A percentile compares a stretch with the other conserved stretches of the same genome.
Conservation (phyloP, 2,797 vertebrate species). For the Huso huso region DNA sequence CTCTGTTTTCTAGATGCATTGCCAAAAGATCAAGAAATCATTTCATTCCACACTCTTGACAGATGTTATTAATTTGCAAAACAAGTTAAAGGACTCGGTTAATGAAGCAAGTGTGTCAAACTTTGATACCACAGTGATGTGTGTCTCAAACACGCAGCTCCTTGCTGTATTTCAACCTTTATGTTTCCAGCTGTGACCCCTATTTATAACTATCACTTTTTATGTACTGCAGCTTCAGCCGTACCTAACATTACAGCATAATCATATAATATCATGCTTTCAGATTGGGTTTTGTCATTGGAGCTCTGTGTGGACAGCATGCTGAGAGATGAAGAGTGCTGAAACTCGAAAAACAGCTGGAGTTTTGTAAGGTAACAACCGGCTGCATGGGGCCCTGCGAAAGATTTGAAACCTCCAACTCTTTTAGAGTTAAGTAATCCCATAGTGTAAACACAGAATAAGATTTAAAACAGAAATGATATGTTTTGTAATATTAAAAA, state of each 20-base stretch:
- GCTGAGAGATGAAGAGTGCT: neutral
- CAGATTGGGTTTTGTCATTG: neutral
- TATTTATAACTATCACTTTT: neutral
- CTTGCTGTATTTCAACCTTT: slow-evolving; percentile 1
- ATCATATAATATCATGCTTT: neutral
- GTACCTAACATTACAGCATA: neutral
- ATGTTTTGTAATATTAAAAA: too few relatives aligned
- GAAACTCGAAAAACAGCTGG: too few relatives aligned
- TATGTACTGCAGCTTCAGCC: neutral
- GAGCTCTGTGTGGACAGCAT: neutral
- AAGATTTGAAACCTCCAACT: too few relatives aligned
- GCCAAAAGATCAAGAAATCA: slow-evolving; percentile 4
- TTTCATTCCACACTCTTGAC: neutral
- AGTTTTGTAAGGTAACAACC: too few relatives aligned
- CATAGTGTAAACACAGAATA: too few relatives aligned
- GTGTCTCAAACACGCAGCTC: neutral
- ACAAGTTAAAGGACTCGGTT: neutral
- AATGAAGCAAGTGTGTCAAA: slow-evolving; percentile 1
- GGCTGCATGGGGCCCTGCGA: too few relatives aligned
- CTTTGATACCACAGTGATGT: slow-evolving; percentile 5
- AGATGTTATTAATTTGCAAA: neutral
- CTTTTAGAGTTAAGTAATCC: too few relatives aligned
- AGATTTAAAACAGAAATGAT: too few relatives aligned
- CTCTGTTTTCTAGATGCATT: neutral
- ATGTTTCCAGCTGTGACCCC: neutral